A percentile compares a stretch with the other conserved stretches of the same genome.
Evolutionary conservation across 2,113 vertebrate genomes (phyloP).

Genomic region (Sinocyclocheilus grahami): DNA sequence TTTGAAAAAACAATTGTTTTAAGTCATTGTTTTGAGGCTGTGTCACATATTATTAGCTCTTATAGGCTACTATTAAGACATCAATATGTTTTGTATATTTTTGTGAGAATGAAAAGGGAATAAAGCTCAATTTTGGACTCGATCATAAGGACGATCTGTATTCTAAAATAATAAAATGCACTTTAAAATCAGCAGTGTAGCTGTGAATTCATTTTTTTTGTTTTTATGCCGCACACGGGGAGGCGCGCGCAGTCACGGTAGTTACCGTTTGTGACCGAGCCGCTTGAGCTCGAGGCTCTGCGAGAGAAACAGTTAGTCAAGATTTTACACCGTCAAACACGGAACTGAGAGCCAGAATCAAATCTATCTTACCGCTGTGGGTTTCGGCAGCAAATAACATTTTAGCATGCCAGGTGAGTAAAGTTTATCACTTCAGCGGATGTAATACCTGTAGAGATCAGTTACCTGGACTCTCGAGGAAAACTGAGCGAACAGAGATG

Average conservation of each 20-base stretch:
- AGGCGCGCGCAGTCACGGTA: background rate
- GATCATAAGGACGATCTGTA: slow-evolving; percentile 39
- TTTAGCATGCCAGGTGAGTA: slow-evolving; percentile 13
- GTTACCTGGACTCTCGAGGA: slow-evolving; percentile 16
- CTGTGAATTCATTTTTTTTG: background rate
- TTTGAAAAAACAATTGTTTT: background rate
- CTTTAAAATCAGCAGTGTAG: slow-evolving; percentile 34
- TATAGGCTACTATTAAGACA: background rate
- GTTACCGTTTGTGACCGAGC: slow-evolving; percentile 9
- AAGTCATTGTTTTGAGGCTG: background rate
- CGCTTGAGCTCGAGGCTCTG: background rate
- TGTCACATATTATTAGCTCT: background rate
- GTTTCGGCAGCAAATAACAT: background rate
- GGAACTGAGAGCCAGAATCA: background rate
- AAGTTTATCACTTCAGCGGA: background rate
- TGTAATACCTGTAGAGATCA: slow-evolving; percentile 19
- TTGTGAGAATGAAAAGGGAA: slow-evolving; percentile 53
- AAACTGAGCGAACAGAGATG: background rate
- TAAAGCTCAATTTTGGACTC: slow-evolving; percentile 33
- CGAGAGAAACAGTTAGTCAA: background rate
- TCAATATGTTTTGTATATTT: slow-evolving; percentile 42
- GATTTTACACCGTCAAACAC: background rate
- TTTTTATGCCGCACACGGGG: background rate
- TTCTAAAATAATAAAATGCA: slow-evolving; percentile 54
- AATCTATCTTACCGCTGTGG: background rate